phyloP scores from a whole-genome alignment of 2,113 vertebrate genomes.

The Heterotilapia buettikoferi region DNA sequence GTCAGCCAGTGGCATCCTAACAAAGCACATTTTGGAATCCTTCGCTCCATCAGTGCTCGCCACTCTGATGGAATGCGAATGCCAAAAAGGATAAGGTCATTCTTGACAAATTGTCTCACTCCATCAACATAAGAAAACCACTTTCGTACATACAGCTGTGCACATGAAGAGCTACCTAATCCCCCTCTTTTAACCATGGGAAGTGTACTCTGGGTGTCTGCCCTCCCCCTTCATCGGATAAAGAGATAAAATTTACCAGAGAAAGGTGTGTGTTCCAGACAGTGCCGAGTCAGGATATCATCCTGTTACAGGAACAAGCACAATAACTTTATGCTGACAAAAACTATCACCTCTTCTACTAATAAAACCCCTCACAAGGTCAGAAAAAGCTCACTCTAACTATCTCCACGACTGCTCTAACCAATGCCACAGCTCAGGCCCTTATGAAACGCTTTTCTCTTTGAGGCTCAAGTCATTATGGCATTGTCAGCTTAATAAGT shows the following conservation, averaged over 20 bases:
- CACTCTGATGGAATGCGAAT: background rate
- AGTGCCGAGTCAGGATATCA: slow-evolving; percentile 64
- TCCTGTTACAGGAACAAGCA: slow-evolving; percentile 54
- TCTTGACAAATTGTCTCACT: slow-evolving; percentile 36
- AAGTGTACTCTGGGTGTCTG: slow-evolving; percentile 15
- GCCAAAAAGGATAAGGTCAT: slow-evolving; percentile 28
- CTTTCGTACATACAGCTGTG: background rate
- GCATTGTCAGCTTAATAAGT: slow-evolving; percentile 57
- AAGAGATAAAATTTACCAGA: slow-evolving; percentile 39
- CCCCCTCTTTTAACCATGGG: background rate
- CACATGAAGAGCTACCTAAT: slow-evolving; percentile 1
- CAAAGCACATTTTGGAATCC: slow-evolving; percentile 33
- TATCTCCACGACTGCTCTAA: slow-evolving; percentile 32
- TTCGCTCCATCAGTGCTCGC: slow-evolving; percentile 23
- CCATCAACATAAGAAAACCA: slow-evolving; percentile 26
- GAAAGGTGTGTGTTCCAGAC: slow-evolving; percentile 44
- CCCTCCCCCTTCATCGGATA: slow-evolving; percentile 31
- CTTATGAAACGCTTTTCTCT: slow-evolving; percentile 11
- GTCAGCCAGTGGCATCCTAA: slow-evolving; percentile 26
- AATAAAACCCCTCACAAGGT: slow-evolving; percentile 51
- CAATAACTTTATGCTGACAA: slow-evolving; percentile 67
- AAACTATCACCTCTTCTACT: slow-evolving; percentile 49
- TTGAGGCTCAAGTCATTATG: slow-evolving; percentile 34
- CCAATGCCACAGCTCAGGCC: slow-evolving; percentile 20
- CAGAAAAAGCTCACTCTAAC: slow-evolving; percentile 25